Evolutionary conservation across 2,797 vertebrate species (phyloP).

Genomic region (Tenualosa ilisha): DNA sequence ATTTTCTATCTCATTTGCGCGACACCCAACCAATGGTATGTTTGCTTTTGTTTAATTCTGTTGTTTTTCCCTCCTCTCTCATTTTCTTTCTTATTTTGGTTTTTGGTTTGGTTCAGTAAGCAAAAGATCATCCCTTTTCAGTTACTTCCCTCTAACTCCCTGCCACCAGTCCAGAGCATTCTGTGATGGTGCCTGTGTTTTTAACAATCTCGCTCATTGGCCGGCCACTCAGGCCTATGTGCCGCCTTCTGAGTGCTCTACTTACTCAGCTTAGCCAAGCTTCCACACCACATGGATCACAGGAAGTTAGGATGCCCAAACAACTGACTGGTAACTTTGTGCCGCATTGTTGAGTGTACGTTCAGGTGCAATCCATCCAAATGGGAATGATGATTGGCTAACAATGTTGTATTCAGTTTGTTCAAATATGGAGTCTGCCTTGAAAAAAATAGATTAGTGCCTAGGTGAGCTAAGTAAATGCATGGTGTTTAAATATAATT

Average conservation of each 20-base stretch:
- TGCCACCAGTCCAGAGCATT: conserved; percentile 38
- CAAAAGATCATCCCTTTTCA: neutral
- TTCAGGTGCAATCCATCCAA: neutral
- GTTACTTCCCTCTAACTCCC: conserved; percentile 30
- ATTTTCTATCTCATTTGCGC: conserved; percentile 97
- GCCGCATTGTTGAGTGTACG: neutral
- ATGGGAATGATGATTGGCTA: neutral
- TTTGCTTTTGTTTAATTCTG: conserved; percentile 86
- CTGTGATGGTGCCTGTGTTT: neutral
- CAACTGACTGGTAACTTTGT: neutral
- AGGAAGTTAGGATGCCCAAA: neutral
- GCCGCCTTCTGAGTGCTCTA: neutral
- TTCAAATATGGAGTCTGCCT: neutral
- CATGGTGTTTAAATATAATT: neutral
- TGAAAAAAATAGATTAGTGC: neutral
- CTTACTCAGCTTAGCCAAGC: neutral
- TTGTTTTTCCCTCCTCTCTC: conserved; percentile 69
- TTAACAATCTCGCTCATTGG: neutral
- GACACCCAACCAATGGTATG: conserved; percentile 97
- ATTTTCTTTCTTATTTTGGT: conserved; percentile 55
- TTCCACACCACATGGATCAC: neutral
- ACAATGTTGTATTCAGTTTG: neutral
- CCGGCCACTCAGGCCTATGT: neutral
- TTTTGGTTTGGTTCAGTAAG: neutral
- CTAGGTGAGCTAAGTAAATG: neutral